phyloP scores from a whole-genome alignment of 1,140 invertebrate species.

The Acromyrmex echinatior region DNA sequence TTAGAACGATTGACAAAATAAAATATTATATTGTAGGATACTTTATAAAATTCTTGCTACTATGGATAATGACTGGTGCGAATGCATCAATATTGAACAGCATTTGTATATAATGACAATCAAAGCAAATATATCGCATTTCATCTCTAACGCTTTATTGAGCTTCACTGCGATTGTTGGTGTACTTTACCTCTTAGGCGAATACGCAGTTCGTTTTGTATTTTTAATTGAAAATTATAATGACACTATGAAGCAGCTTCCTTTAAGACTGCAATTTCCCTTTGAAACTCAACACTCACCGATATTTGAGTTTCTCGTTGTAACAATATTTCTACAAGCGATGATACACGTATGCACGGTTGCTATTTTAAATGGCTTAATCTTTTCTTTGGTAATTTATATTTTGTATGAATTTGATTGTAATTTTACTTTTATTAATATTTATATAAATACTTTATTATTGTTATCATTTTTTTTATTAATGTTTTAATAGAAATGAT shows the following conservation, averaged over 20 bases:
- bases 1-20: neutral
- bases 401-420: neutral
- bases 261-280: slow-evolving; percentile 2
- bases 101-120: slow-evolving; percentile 19
- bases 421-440: neutral
- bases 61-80: slow-evolving; percentile 31
- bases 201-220: neutral
- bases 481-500: too few relatives aligned
- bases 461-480: too few relatives aligned
- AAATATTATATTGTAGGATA: slow-evolving; percentile 12
- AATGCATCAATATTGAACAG: neutral
- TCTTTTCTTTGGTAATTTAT: slow-evolving; percentile 23
- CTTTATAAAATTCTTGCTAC: neutral
- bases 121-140: slow-evolving; percentile 16
- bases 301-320: neutral
- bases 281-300: slow-evolving; percentile 40
- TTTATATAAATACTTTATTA: too few relatives aligned
- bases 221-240: neutral
- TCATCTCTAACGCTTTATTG: neutral
- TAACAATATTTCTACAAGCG: neutral
- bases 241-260: neutral
- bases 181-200: neutral
- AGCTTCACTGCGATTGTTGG: neutral
- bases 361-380: neutral
- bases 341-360: neutral